Evolutionary conservation across 2,797 vertebrate genomes (phyloP), one percentile per base, ranked within the genome.

Genomic region (Sebastes minor): DNA sequence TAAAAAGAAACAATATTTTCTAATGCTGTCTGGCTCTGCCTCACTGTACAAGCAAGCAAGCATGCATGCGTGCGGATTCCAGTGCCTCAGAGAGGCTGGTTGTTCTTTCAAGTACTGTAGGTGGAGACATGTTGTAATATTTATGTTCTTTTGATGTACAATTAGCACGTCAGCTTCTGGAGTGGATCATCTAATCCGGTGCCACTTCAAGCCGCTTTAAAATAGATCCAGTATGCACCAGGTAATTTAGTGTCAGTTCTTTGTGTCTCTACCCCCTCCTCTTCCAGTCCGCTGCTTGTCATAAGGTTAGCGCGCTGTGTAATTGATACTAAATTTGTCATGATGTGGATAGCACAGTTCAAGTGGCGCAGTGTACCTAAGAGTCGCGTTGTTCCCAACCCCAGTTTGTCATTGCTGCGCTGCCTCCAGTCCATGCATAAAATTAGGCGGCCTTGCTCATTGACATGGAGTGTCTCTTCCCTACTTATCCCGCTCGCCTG

Each of bases 251-350:
- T 91, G 87, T 89, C 88, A 86, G 74, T 87, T 91, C 88, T 89
- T 90, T 80, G 83, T 77, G 85, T 82, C 73, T 69, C 75, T 57
- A 57, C 91, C 90, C 88, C 90, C 87, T 72, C 91, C 91, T 82
- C 88, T 74, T 76, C 78, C 84, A 81, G 82, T 85, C 87, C 74
- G 64, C 87, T 63, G 87, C 92, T 86, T 91, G 93, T 92, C 93
- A 88, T 90, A 90, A 91, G 92, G 91, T 93, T 92, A 91, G 91
- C 82, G 71, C 80, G 86, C 87, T 83, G 87, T 89, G 94, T 94
- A 95, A 95, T 93, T 93, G 94, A 96, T 93, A 90, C 89, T 91
- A 92, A 95, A 95, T 93, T 92, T 92, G 83, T 91, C 91, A 91
- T 91, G 85, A 92, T 93, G 91, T 89, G 88, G 93, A 93, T 89